These are phyloP conservation scores for Sebastes vulpes DNA, from an alignment of 2,797 vertebrate genomes.

Conservation along the genomic window DNA sequence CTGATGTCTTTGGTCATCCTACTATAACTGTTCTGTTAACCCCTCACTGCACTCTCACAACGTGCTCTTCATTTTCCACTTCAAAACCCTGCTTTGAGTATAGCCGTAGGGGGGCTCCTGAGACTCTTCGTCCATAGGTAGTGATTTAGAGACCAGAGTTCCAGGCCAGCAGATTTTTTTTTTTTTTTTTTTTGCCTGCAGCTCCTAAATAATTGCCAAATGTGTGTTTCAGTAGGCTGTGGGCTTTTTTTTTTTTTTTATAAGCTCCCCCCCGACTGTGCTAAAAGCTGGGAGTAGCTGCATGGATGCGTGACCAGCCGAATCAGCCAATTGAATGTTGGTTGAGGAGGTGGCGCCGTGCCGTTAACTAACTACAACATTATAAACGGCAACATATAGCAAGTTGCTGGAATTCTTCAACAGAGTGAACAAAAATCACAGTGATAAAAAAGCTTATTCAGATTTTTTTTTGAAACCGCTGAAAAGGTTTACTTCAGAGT, in stretches of 20 bases:
- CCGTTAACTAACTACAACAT: background rate
- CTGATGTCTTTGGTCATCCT: background rate
- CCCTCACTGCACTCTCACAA: background rate
- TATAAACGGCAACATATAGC: background rate
- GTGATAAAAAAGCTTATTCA: too few species aligned
- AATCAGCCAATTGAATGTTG: slow-evolving; percentile 13
- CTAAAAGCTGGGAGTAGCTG: slow-evolving; percentile 38
- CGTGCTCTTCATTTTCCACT: background rate
- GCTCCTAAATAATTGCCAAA: slow-evolving; percentile 42
- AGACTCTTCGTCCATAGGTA: slow-evolving; percentile 12
- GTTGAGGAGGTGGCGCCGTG: background rate
- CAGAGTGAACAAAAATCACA: background rate
- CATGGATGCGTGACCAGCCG: slow-evolving; percentile 16
- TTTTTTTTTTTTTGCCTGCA: slow-evolving; percentile 1
- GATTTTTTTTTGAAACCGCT: too few species aligned
- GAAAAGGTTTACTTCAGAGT: background rate
- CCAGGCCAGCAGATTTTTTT: slow-evolving; percentile 26
- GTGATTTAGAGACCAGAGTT: slow-evolving; percentile 28
- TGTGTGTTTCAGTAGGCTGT: slow-evolving; percentile 36
- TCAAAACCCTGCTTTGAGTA: slow-evolving; percentile 3
- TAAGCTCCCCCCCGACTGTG: slow-evolving; percentile 23
- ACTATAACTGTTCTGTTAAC: slow-evolving; percentile 11
- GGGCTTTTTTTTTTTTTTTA: background rate
- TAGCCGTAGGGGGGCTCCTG: background rate
- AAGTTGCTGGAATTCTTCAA: background rate